A percentile compares a stretch with the other conserved stretches of the same genome.
Conservation (phyloP, 2,888 invertebrate genomes). For the Protodeltote pygarga region DNA sequence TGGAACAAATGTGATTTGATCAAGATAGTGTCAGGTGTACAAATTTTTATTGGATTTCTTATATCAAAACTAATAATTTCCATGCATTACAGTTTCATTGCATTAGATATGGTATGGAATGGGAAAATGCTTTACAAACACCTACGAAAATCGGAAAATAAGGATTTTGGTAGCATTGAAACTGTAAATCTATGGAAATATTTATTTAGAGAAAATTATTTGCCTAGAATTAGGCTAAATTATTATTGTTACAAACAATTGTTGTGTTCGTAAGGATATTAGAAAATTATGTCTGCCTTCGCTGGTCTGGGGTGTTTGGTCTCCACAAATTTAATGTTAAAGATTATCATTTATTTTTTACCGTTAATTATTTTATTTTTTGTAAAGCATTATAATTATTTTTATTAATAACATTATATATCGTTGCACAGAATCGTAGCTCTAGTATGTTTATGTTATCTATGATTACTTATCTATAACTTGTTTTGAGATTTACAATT, state of each 20-base stretch:
- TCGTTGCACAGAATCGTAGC: no score
- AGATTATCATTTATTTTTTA: not conserved
- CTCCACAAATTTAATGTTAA: constrained; percentile 11
- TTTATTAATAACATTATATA: no score
- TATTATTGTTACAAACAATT: constrained; percentile 52
- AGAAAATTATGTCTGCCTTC: constrained; percentile 51
- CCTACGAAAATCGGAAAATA: no score
- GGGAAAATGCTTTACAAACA: not conserved
- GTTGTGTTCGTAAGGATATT: constrained; percentile 66
- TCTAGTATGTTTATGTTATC: no score
- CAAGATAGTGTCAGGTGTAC: not conserved
- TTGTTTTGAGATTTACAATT: not conserved
- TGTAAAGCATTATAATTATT: no score
- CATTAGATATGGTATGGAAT: not conserved
- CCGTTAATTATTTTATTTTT: not conserved
- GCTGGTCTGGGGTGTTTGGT: constrained; percentile 24
- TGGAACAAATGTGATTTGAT: not conserved
- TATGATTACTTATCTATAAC: no score
- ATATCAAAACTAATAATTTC: constrained; percentile 1
- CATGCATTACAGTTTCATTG: constrained; percentile 25
- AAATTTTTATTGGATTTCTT: constrained; percentile 17
- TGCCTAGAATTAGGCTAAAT: constrained; percentile 40
- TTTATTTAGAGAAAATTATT: constrained; percentile 42
- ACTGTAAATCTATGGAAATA: constrained; percentile 27
- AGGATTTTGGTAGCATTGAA: constrained; percentile 8